These are phyloP conservation scores for Hemicrepidius hirtus DNA, from an alignment of 2,888 invertebrate genomes.

Conservation along the genomic window DNA sequence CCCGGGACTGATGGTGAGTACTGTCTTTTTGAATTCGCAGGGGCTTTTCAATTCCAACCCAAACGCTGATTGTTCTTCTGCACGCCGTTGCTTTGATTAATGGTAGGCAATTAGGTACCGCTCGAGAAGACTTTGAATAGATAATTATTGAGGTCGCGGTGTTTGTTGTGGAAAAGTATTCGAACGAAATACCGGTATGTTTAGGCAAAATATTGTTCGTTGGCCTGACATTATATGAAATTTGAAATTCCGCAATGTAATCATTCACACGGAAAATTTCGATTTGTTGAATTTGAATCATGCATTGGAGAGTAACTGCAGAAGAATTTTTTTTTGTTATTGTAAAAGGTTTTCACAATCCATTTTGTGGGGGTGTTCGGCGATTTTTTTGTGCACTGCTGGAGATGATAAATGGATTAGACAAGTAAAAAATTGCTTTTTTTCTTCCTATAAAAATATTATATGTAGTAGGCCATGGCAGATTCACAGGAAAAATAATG, in stretches of 20 bases:
- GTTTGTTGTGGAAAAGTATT: constrained; percentile 9
- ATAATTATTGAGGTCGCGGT: constrained; percentile 23
- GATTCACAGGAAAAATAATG: too few species aligned
- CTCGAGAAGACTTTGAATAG: constrained; percentile 26
- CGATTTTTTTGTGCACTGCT: neutral
- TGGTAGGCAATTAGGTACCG: constrained; percentile 19
- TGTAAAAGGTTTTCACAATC: too few species aligned
- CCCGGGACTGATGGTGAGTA: constrained; percentile 59
- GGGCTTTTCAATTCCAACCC: neutral
- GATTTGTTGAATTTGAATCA: constrained; percentile 16
- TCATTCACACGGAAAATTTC: constrained; percentile 10
- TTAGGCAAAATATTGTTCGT: neutral
- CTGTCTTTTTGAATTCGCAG: neutral
- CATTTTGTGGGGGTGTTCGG: too few species aligned
- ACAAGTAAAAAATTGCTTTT: constrained; percentile 4
- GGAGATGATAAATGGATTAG: neutral
- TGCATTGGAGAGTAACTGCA: too few species aligned
- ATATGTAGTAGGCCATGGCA: too few species aligned
- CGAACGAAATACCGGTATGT: constrained; percentile 19
- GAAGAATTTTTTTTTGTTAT: too few species aligned
- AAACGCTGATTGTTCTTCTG: constrained; percentile 6
- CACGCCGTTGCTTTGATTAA: constrained; percentile 25
- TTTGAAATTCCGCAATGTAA: neutral
- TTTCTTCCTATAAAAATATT: too few species aligned
- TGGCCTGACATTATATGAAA: neutral